phyloP scores from a whole-genome alignment of 1,140 invertebrate genomes.

The Drosophila nannoptera region DNA sequence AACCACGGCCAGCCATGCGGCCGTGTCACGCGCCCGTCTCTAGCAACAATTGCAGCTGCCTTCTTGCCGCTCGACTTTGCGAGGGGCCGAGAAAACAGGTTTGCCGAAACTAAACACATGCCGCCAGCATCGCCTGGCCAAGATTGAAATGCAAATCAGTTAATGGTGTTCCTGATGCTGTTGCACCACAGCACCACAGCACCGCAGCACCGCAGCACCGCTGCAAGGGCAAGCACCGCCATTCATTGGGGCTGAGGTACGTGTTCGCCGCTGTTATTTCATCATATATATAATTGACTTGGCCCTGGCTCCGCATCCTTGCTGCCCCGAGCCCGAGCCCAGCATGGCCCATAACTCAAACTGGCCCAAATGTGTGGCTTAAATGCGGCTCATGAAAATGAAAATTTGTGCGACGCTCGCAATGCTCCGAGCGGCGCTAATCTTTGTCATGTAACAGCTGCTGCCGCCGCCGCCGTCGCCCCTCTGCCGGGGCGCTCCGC shows the following conservation, averaged over 20 bases:
- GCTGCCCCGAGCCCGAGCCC: neutral
- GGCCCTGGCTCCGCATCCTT: conserved; percentile 13
- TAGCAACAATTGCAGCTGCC: conserved; percentile 27
- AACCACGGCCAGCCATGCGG: neutral
- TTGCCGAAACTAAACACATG: conserved; percentile 73
- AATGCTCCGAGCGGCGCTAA: conserved; percentile 44
- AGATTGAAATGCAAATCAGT: conserved; percentile 77
- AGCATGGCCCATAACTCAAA: conserved; percentile 43
- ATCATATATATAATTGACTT: conserved; percentile 57
- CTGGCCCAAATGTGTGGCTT: conserved; percentile 42
- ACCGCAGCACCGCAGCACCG: no score
- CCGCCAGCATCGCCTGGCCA: conserved; percentile 44
- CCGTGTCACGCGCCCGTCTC: conserved; percentile 38
- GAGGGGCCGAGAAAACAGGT: conserved; percentile 50
- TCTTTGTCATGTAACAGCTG: conserved; percentile 68
- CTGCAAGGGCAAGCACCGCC: conserved; percentile 29
- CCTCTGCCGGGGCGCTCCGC: conserved; percentile 32
- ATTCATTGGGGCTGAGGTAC: conserved; percentile 49
- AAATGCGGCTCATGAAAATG: conserved; percentile 66
- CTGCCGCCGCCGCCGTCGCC: conserved; percentile 23
- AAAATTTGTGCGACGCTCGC: conserved; percentile 69
- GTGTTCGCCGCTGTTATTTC: conserved; percentile 28
- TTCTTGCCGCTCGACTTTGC: conserved; percentile 21
- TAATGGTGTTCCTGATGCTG: conserved; percentile 55
- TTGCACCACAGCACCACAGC: conserved; percentile 14